phyloP scores from a whole-genome alignment of 2,888 invertebrate genomes.

The Philopedon plagiatum region DNA sequence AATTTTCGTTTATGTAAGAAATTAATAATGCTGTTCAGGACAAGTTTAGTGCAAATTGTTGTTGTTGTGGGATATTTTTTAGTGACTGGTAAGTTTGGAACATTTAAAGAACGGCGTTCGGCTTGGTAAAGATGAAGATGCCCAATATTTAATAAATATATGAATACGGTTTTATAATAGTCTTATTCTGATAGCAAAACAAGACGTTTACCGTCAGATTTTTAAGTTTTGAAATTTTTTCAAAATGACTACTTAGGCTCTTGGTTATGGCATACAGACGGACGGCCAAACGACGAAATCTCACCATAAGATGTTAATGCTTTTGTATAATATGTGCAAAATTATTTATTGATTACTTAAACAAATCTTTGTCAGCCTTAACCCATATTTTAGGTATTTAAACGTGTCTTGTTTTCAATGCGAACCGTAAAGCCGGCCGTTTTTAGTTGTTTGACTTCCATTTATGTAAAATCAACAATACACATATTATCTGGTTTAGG shows the following conservation, averaged over 20 bases:
- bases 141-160: too few species aligned
- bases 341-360: not conserved
- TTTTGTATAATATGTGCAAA: too few species aligned
- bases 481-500: not conserved
- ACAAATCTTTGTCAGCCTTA: slow-evolving; percentile 5
- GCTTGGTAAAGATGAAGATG: not conserved
- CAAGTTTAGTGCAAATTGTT: slow-evolving; percentile 40
- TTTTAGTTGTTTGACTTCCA: not conserved
- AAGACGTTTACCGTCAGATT: too few species aligned
- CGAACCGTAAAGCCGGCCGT: not conserved
- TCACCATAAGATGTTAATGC: too few species aligned
- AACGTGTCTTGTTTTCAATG: slow-evolving; percentile 8
- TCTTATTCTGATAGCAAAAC: too few species aligned
- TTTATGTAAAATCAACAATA: not conserved
- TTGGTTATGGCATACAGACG: too few species aligned
- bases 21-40: slow-evolving; percentile 46
- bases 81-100: slow-evolving; percentile 39
- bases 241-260: too few species aligned
- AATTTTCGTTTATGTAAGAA: not conserved
- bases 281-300: too few species aligned
- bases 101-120: slow-evolving; percentile 4
- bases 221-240: too few species aligned
- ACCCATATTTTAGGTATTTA: not conserved
- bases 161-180: too few species aligned
- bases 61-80: slow-evolving; percentile 46